A percentile compares a stretch with the other conserved stretches of the same genome.
Conservation (phyloP, 2,888 invertebrate species). For the Macrophya annulata region DNA sequence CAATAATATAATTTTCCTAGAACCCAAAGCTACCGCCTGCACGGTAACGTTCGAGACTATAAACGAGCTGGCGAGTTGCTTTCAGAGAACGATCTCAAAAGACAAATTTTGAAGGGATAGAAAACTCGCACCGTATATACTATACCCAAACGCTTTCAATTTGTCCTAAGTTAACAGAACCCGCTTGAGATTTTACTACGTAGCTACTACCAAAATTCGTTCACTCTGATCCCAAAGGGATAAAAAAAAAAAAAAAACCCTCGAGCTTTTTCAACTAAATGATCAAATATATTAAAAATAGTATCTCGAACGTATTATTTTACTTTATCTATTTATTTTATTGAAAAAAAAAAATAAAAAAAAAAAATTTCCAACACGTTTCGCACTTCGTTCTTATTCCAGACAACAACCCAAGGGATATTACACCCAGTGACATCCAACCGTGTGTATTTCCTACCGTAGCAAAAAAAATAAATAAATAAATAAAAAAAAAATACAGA, state of each 20-base stretch:
- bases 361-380: too few species aligned
- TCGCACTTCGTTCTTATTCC: neutral
- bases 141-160: slow-evolving; percentile 64
- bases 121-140: neutral
- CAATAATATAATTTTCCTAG: slow-evolving; percentile 46
- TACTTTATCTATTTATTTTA: neutral
- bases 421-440: neutral
- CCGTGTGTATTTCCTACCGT: neutral
- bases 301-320: neutral
- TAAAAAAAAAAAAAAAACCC: neutral
- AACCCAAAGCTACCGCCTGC: neutral
- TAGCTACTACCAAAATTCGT: neutral
- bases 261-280: neutral
- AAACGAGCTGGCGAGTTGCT: neutral
- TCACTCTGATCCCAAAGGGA: slow-evolving; percentile 8
- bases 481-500: neutral
- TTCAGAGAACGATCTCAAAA: slow-evolving; percentile 57
- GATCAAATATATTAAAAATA: neutral
- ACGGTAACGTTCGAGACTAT: neutral
- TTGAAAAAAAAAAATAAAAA: too few species aligned
- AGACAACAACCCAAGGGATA: neutral
- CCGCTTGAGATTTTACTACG: slow-evolving; percentile 56
- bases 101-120: slow-evolving; percentile 64
- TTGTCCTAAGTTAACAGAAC: slow-evolving; percentile 69
- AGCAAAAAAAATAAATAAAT: neutral